A percentile compares a stretch with the other conserved stretches of the same genome.
phyloP scores from a whole-genome alignment of 2,113 vertebrate species.

The Corythaixoides concolor region DNA sequence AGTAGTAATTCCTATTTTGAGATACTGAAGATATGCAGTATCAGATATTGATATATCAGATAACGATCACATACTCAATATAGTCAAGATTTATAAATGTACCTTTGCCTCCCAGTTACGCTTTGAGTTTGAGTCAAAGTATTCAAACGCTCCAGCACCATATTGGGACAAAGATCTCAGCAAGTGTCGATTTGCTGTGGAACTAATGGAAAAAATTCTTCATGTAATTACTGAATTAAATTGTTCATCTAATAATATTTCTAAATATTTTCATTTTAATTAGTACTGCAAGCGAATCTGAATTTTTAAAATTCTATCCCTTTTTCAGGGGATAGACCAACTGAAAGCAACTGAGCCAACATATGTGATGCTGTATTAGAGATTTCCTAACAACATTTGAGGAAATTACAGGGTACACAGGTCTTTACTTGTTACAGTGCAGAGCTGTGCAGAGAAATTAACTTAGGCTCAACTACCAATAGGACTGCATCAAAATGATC shows the following conservation, averaged over 20 bases:
- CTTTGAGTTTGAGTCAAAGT: slow-evolving; percentile 85
- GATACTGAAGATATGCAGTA: neutral
- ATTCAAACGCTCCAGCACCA: slow-evolving; percentile 86
- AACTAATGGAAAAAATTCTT: slow-evolving; percentile 64
- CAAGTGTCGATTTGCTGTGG: slow-evolving; percentile 86
- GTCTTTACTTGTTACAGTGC: neutral
- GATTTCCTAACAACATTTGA: neutral
- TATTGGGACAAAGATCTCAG: slow-evolving; percentile 82
- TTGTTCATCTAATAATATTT: neutral
- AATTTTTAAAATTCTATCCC: neutral
- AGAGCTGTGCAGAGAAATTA: neutral
- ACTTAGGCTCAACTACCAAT: neutral
- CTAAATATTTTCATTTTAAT: neutral
- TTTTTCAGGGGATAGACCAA: neutral
- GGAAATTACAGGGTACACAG: neutral
- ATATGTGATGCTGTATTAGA: neutral
- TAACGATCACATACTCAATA: neutral
- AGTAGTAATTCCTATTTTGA: neutral
- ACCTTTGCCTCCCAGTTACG: slow-evolving; percentile 87
- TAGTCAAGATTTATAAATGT: slow-evolving; percentile 12
- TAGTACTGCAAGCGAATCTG: neutral
- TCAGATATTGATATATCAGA: neutral
- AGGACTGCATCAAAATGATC: neutral
- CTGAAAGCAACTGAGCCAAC: neutral
- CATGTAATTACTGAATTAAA: neutral